Percentiles rank a stretch among this genome's conserved stretches.
Evolutionary conservation across 2,888 invertebrate genomes (phyloP).

Genomic region (Sycophila texana): DNA sequence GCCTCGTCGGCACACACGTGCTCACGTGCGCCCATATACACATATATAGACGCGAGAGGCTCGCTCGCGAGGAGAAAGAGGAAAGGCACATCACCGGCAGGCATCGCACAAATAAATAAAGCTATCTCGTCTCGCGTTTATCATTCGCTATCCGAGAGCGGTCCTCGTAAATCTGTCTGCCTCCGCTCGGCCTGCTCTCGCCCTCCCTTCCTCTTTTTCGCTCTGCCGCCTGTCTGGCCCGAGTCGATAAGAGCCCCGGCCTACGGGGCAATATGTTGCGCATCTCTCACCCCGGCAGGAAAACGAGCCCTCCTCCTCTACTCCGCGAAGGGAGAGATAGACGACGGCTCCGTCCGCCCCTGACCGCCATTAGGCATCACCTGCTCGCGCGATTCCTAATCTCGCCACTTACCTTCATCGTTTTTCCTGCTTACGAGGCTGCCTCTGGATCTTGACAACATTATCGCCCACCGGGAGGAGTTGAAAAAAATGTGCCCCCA

Average conservation of each 20-base stretch:
- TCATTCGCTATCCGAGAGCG: constrained; percentile 77
- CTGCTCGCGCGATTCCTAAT: constrained; percentile 46
- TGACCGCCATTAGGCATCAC: constrained; percentile 36
- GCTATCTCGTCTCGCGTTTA: constrained; percentile 80
- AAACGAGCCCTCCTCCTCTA: constrained; percentile 22
- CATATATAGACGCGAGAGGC: no score
- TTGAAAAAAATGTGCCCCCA: constrained; percentile 22
- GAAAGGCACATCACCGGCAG: constrained; percentile 67
- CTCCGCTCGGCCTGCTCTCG: constrained; percentile 62
- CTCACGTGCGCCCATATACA: no score
- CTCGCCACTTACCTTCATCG: constrained; percentile 34
- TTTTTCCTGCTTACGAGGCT: constrained; percentile 25
- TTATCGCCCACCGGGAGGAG: constrained; percentile 37
- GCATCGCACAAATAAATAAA: constrained; percentile 80
- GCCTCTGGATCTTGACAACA: constrained; percentile 46
- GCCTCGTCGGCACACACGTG: not conserved
- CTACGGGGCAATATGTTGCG: constrained; percentile 68
- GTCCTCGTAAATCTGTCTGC: constrained; percentile 77
- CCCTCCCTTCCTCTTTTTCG: not conserved
- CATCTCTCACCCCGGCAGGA: constrained; percentile 63
- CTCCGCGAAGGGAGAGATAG: not conserved
- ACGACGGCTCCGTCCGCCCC: no score
- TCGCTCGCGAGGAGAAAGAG: constrained; percentile 19
- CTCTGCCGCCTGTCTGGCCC: constrained; percentile 42
- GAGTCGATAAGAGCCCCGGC: constrained; percentile 58